These are phyloP conservation scores for Polydrusus tereticollis DNA, from an alignment of 2,888 invertebrate genomes.

Conservation along the genomic window DNA sequence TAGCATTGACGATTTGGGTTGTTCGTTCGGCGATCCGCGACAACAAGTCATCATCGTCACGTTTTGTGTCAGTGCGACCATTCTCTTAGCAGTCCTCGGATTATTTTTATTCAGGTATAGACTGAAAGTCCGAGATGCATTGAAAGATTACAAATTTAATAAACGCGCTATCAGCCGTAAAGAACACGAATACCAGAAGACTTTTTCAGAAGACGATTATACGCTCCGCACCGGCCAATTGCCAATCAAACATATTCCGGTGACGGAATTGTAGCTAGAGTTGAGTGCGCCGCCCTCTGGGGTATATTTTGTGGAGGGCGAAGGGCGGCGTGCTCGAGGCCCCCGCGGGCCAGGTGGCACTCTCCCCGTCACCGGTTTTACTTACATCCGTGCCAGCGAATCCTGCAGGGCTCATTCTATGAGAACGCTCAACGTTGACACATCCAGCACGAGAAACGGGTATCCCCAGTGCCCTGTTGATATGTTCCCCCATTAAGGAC, in stretches of 20 bases:
- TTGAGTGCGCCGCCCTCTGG: constrained; percentile 86
- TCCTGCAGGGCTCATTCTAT: constrained; percentile 71
- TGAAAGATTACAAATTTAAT: constrained; percentile 88
- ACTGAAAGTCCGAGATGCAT: constrained; percentile 82
- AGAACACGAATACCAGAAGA: constrained; percentile 91
- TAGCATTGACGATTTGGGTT: constrained; percentile 83
- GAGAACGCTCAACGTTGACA: constrained; percentile 59
- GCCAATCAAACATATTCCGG: constrained; percentile 81
- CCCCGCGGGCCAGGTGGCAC: constrained; percentile 71
- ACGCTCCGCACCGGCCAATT: constrained; percentile 74
- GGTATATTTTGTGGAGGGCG: constrained; percentile 78
- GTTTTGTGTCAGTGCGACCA: constrained; percentile 80
- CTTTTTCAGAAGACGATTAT: constrained; percentile 90
- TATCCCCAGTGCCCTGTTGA: constrained; percentile 63
- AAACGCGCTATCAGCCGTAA: constrained; percentile 80
- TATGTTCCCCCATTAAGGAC: constrained; percentile 59
- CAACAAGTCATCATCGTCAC: constrained; percentile 86
- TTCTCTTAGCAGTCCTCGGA: constrained; percentile 78
- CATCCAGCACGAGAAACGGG: constrained; percentile 61
- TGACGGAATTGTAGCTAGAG: constrained; percentile 96
- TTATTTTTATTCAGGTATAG: constrained; percentile 85
- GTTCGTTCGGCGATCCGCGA: constrained; percentile 82
- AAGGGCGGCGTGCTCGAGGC: constrained; percentile 68
- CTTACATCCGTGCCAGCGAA: constrained; percentile 78
- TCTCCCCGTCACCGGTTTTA: constrained; percentile 81